Base-by-base conservation (phyloP, 1,140 invertebrate species). In the Drosophila parvula region DNA sequence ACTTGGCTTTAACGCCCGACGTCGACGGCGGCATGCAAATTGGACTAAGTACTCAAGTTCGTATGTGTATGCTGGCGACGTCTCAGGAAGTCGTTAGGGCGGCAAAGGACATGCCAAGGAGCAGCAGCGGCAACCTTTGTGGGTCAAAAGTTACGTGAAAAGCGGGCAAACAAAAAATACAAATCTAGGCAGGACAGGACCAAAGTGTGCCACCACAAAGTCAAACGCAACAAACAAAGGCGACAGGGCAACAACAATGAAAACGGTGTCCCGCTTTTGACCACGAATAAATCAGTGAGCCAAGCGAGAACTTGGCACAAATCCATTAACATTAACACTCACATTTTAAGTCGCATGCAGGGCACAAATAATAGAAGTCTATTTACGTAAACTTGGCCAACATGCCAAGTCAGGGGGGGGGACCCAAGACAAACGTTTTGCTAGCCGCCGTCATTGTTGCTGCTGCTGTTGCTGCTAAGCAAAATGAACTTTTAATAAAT, bases 281-380 rank as follows among this genome's bases (percentile, higher is more conserved):
- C 64, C 61, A 79, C 64, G 59, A 68, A 88, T 88, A 89, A 88
- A 88, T 89, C 84, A 88, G 80, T 61, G 63, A 61, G 57, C 77
- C 30, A 58, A 62, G 50, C 74, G 71, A 73, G 84, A 89, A 89
- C 85, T 89, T 89, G 85, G 84, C 84, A 90, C 81, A 89, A 90
- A 89, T 84, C 84, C 84, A 89, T 89, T 89, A 89, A 79, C 81
- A 90, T 79, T 90, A 69, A 78, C 85, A 84, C 76, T 81, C 50
- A 22, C 28, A 68, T 59, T 65, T 81, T 40, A 30, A 45, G 79
- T 86, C 79, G 82, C 82, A 79, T 83, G 80, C 80, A 69, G 65
- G 55, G 56, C 62, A 62, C 51, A 70, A 69, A 61, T 84, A 81
- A 81, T 84, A 71, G 81, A 59, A 80, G 68, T 65, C 79, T 63